phyloP scores from a whole-genome alignment of 2,797 vertebrate genomes.

The Pelodytes ibericus region DNA sequence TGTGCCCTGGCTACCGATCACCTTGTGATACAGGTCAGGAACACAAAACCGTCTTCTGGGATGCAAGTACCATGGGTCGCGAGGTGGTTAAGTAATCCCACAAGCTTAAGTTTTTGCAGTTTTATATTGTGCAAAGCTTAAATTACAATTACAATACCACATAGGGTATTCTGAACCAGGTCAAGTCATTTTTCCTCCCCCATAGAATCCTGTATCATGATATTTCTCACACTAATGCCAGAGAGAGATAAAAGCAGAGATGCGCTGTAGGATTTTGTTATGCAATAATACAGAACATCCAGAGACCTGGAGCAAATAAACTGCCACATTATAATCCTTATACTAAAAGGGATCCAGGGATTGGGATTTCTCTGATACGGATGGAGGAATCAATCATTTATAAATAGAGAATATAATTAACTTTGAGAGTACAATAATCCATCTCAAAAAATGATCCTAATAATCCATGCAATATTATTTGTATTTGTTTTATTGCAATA shows the following conservation, averaged over 20 bases:
- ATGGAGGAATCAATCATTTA: slow-evolving; percentile 13
- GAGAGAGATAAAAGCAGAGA: slow-evolving; percentile 41
- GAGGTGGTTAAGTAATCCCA: too few species aligned
- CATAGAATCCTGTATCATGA: slow-evolving; percentile 45
- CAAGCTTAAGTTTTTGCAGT: too few species aligned
- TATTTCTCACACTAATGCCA: slow-evolving; percentile 32
- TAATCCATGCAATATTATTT: background rate
- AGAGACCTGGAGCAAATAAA: slow-evolving; percentile 32
- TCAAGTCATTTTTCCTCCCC: slow-evolving; percentile 15
- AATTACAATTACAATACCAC: background rate
- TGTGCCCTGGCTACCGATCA: too few species aligned
- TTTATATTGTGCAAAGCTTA: background rate
- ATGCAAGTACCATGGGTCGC: too few species aligned
- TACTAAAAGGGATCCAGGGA: slow-evolving; percentile 3
- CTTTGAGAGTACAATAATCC: background rate
- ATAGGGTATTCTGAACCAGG: slow-evolving; percentile 6
- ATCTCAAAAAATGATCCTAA: background rate
- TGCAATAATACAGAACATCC: slow-evolving; percentile 15
- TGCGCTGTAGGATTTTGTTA: slow-evolving; percentile 40
- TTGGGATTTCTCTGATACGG: slow-evolving; percentile 12
- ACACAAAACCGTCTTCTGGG: too few species aligned
- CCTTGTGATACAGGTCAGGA: too few species aligned
- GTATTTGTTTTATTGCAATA: background rate
- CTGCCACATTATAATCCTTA: slow-evolving; percentile 40
- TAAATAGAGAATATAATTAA: slow-evolving; percentile 12